These are phyloP conservation scores for Orthosia incerta DNA, from an alignment of 2,888 invertebrate genomes.

Conservation along the genomic window DNA sequence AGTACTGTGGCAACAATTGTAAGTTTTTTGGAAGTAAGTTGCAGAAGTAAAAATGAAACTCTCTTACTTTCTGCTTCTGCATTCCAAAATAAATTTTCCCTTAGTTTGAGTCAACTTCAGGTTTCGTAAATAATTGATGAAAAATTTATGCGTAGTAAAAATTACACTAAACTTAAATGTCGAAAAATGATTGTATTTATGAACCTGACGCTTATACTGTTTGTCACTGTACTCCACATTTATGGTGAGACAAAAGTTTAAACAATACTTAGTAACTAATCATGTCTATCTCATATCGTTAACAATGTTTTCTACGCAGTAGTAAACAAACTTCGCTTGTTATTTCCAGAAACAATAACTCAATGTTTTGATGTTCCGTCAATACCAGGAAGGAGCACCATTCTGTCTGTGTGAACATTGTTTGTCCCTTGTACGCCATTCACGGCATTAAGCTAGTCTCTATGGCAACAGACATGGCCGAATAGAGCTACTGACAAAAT, in stretches of 20 bases:
- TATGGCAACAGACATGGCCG: conserved; percentile 14
- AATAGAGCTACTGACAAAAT: neutral
- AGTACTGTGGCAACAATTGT: neutral
- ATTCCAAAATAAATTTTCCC: no score
- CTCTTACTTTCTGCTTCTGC: neutral
- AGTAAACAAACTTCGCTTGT: neutral
- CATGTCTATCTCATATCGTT: neutral
- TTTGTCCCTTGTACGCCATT: neutral
- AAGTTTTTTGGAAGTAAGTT: neutral
- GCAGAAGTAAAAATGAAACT: neutral
- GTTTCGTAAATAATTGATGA: no score
- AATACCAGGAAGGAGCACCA: neutral
- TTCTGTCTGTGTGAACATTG: neutral
- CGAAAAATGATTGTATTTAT: no score
- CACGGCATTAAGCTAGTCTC: neutral
- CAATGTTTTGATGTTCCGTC: conserved; percentile 12
- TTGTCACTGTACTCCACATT: no score
- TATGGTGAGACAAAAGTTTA: no score
- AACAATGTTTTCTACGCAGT: neutral
- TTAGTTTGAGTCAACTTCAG: no score
- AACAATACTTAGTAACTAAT: no score
- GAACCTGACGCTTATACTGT: no score
- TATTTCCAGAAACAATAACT: conserved; percentile 25
- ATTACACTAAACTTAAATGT: no score
- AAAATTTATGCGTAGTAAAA: no score